phyloP scores from a whole-genome alignment of 2,888 invertebrate genomes.

The Falcaria lacertinaria region DNA sequence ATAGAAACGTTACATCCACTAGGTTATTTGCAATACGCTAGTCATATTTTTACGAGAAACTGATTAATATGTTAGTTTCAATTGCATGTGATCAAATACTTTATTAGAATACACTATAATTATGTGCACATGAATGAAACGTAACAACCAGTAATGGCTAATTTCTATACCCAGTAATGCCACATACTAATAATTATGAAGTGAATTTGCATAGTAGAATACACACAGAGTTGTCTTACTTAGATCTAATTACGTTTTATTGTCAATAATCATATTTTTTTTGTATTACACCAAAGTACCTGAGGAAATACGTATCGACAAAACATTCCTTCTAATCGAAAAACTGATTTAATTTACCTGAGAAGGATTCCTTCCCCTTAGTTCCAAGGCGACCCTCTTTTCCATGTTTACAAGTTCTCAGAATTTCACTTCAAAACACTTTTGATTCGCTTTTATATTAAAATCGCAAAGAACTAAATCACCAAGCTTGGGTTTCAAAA shows the following conservation, averaged over 20 bases:
- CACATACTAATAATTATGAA: conserved; percentile 57
- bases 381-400: conserved; percentile 96
- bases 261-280: conserved; percentile 32
- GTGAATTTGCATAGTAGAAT: conserved; percentile 26
- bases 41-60: conserved; percentile 5
- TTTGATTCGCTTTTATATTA: conserved; percentile 48
- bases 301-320: conserved; percentile 77
- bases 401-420: conserved; percentile 83
- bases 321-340: conserved; percentile 72
- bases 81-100: conserved; percentile 18
- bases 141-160: conserved; percentile 75
- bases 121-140: conserved; percentile 72
- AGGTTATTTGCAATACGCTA: conserved; percentile 13
- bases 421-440: conserved; percentile 54
- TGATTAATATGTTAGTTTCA: conserved; percentile 7
- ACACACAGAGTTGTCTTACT: conserved; percentile 9
- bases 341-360: conserved; percentile 85
- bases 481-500: conserved; percentile 80
- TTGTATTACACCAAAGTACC: conserved; percentile 47
- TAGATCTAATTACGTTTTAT: conserved; percentile 19
- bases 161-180: conserved; percentile 69
- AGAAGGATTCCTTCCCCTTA: conserved; percentile 92
- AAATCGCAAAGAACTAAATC: conserved; percentile 66
- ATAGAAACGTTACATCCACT: conserved; percentile 29
- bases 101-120: conserved; percentile 29